A percentile compares a stretch with the other conserved stretches of the same genome.
Conservation (phyloP, 2,113 vertebrate genomes). For the Notothenia coriiceps region DNA sequence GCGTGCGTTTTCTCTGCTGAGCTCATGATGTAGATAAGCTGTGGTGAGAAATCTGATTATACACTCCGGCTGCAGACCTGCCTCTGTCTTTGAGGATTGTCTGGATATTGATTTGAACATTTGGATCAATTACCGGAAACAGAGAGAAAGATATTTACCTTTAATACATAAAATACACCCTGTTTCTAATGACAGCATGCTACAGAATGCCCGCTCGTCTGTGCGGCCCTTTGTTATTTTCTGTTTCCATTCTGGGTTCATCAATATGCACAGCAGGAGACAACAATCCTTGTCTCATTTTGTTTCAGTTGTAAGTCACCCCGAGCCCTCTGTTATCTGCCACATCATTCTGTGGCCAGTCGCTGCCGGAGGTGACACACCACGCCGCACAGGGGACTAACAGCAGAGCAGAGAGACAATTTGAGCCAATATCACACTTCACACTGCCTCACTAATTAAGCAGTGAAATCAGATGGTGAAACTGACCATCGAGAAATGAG, state of each 20-base stretch:
- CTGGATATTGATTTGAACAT: slow-evolving; percentile 42
- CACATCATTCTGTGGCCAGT: slow-evolving; percentile 68
- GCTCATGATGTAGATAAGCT: slow-evolving; percentile 4
- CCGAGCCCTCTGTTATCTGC: slow-evolving; percentile 75
- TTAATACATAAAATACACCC: not conserved
- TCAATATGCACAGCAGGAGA: slow-evolving; percentile 70
- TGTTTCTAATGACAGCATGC: not conserved
- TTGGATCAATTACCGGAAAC: slow-evolving; percentile 18
- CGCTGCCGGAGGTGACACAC: slow-evolving; percentile 70
- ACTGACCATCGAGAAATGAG: slow-evolving; percentile 70
- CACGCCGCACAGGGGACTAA: slow-evolving; percentile 67
- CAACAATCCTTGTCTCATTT: slow-evolving; percentile 69
- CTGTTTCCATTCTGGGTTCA: slow-evolving; percentile 36
- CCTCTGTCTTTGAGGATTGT: slow-evolving; percentile 18
- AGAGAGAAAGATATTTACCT: not conserved
- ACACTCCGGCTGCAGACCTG: not conserved
- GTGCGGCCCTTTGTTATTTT: slow-evolving; percentile 26
- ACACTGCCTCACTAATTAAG: slow-evolving; percentile 74
- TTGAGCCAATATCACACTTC: slow-evolving; percentile 76
- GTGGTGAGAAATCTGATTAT: not conserved
- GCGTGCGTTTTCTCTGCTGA: not conserved
- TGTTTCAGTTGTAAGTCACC: slow-evolving; percentile 72
- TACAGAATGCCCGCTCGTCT: slow-evolving; percentile 1
- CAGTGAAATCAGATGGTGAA: slow-evolving; percentile 73
- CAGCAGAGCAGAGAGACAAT: slow-evolving; percentile 66